phyloP scores from a whole-genome alignment of 2,888 invertebrate genomes.

The Drosophila setosimentum region DNA sequence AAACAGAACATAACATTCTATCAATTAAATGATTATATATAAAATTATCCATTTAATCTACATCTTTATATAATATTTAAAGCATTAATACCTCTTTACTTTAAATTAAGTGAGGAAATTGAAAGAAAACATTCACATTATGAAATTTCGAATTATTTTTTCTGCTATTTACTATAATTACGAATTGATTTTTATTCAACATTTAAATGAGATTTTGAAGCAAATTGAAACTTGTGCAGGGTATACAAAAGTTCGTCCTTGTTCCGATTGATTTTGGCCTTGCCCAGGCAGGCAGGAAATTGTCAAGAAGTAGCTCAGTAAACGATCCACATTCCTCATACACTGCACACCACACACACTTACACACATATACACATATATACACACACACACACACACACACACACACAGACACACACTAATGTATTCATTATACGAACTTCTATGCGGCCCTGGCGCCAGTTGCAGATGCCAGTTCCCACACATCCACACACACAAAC shows the following conservation, averaged over 20 bases:
- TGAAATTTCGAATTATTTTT: too few relatives aligned
- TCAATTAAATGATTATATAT: not conserved
- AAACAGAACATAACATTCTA: too few relatives aligned
- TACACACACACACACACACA: not conserved
- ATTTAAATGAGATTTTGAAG: not conserved
- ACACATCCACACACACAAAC: slow-evolving; percentile 13
- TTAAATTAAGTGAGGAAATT: not conserved
- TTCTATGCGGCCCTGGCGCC: slow-evolving; percentile 60
- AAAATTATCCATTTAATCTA: not conserved
- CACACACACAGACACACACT: not conserved
- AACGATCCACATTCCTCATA: slow-evolving; percentile 45
- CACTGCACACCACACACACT: not conserved
- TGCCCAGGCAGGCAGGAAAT: slow-evolving; percentile 53
- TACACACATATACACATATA: not conserved
- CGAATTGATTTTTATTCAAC: too few relatives aligned
- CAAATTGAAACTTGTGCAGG: not conserved
- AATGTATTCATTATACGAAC: not conserved
- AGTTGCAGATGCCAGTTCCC: slow-evolving; percentile 42
- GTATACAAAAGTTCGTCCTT: slow-evolving; percentile 12
- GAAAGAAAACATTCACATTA: too few relatives aligned
- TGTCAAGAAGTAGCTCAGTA: slow-evolving; percentile 48
- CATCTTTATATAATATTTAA: not conserved
- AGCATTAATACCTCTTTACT: rapidly evolving
- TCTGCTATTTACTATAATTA: not conserved
- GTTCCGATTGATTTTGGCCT: slow-evolving; percentile 2